Evolutionary conservation across 2,888 invertebrate genomes (phyloP).

Genomic region (Torymus auratus): DNA sequence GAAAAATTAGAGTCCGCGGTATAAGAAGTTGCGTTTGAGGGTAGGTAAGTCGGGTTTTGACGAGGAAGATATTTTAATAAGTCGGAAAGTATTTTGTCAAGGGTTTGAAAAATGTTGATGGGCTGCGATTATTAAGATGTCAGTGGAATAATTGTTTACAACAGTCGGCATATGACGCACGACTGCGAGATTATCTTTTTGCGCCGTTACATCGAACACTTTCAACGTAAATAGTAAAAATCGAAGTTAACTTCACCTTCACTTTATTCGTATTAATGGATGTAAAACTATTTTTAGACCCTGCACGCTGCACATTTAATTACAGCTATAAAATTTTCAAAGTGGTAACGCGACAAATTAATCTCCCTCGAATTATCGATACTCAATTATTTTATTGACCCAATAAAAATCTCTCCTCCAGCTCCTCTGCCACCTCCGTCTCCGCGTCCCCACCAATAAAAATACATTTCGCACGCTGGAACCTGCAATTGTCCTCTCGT

Average conservation of each 20-base stretch:
- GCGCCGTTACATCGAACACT: too few species aligned
- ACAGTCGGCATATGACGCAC: too few species aligned
- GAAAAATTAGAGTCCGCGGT: not conserved
- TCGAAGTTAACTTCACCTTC: too few species aligned
- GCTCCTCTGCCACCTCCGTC: too few species aligned
- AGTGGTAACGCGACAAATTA: constrained; percentile 1
- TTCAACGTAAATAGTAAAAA: too few species aligned
- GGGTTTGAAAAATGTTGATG: not conserved
- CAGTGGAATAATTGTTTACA: too few species aligned
- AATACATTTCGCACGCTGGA: not conserved
- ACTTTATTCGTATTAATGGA: too few species aligned
- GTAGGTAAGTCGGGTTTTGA: not conserved
- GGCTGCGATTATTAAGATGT: too few species aligned
- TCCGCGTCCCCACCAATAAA: too few species aligned
- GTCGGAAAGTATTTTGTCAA: not conserved
- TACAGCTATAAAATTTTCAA: not conserved
- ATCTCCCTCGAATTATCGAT: not conserved
- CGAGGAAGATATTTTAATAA: constrained; percentile 7
- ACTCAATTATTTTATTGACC: not conserved
- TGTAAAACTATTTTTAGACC: too few species aligned
- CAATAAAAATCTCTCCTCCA: not conserved
- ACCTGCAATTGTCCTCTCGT: not conserved
- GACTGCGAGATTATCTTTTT: too few species aligned
- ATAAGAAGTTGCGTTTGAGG: constrained; percentile 34
- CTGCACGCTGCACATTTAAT: too few species aligned